These are phyloP conservation scores for Rhamnusium bicolor DNA, from an alignment of 2,888 invertebrate genomes.

Conservation along the genomic window DNA sequence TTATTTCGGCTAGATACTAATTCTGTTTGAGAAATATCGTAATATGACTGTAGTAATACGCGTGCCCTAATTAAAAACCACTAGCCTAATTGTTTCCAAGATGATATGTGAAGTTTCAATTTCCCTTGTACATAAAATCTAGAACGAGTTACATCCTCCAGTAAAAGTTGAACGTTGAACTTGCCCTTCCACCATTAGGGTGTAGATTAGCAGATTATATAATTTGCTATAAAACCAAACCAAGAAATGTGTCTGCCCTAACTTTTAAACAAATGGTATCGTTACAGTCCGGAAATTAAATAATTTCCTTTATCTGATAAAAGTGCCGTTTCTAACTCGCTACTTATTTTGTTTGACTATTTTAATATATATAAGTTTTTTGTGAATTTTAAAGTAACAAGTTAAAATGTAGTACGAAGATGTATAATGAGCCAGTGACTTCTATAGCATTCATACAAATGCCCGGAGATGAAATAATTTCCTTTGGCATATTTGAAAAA, in stretches of 20 bases:
- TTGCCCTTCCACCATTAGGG: neutral
- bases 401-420: neutral
- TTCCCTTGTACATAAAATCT: neutral
- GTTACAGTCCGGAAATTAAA: constrained; percentile 59
- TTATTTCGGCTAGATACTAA: no score
- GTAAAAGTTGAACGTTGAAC: neutral
- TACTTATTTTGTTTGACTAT: constrained; percentile 28
- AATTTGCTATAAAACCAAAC: constrained; percentile 53
- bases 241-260: constrained; percentile 47
- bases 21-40: no score
- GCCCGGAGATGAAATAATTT: constrained; percentile 23
- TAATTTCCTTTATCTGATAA: constrained; percentile 61
- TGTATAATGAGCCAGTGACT: neutral
- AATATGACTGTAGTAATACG: no score
- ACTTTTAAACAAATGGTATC: constrained; percentile 53
- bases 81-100: neutral
- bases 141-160: neutral
- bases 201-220: constrained; percentile 5
- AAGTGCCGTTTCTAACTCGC: constrained; percentile 36
- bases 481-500: neutral
- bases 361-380: constrained; percentile 9
- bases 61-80: no score
- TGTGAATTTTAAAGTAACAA: neutral
- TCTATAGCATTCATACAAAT: constrained; percentile 13
- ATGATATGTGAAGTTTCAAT: neutral